These are phyloP conservation scores for Okamejei kenojei DNA, from an alignment of 2,797 vertebrate species.

Conservation along the genomic window DNA sequence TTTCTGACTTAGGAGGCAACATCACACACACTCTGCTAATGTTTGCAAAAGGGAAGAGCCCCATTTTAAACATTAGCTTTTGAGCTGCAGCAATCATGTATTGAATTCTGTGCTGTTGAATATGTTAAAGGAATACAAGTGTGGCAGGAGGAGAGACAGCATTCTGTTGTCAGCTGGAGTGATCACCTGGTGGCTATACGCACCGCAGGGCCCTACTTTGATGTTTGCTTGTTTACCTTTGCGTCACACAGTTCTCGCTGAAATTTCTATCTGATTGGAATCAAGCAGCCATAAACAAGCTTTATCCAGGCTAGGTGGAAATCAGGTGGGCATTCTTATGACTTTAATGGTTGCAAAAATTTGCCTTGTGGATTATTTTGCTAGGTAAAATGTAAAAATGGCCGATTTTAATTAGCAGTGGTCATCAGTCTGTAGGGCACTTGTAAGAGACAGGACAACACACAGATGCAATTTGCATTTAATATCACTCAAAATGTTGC, in stretches of 20 bases:
- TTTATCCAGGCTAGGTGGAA: neutral
- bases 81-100: neutral
- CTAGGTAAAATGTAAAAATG: slow-evolving; percentile 1
- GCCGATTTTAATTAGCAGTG: neutral
- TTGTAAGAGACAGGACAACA: neutral
- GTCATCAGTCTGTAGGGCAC: neutral
- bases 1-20: neutral
- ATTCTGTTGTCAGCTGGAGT: neutral
- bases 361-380: neutral
- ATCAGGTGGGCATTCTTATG: neutral
- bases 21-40: neutral
- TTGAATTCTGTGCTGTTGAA: neutral
- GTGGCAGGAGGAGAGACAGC: neutral
- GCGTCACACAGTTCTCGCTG: neutral
- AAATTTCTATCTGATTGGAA: neutral
- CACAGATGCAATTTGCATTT: neutral
- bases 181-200: neutral
- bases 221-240: neutral
- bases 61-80: neutral
- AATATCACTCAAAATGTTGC: neutral
- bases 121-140: neutral
- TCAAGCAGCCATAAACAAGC: neutral
- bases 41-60: neutral
- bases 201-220: neutral
- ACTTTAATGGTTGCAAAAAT: neutral